These are phyloP conservation scores for Panorpa germanica DNA, from an alignment of 2,888 invertebrate genomes.

Conservation along the genomic window DNA sequence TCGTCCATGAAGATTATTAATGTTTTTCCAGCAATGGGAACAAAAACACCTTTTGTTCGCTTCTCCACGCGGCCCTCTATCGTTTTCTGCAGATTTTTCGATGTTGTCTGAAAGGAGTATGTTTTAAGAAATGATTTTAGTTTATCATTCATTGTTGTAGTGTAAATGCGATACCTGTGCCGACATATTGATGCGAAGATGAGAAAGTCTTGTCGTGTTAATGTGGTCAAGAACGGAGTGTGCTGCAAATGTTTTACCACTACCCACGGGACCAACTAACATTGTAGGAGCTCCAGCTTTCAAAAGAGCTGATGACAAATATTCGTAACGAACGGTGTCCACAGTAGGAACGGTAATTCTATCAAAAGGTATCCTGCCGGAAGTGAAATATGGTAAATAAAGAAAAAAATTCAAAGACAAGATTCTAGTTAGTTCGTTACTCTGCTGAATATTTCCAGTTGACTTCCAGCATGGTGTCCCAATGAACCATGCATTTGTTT, in stretches of 20 bases:
- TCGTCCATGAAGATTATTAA: conserved; percentile 82
- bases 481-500: conserved; percentile 46
- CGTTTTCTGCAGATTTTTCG: conserved; percentile 65
- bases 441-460: conserved; percentile 51
- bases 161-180: conserved; percentile 35
- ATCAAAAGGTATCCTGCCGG: conserved; percentile 52
- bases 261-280: conserved; percentile 71
- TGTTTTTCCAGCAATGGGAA: conserved; percentile 63
- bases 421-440: conserved; percentile 23
- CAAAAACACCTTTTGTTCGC: conserved; percentile 66
- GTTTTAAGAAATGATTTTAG: conserved; percentile 1
- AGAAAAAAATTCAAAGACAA: conserved; percentile 1
- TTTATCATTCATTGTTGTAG: too few species aligned
- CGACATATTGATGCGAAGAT: conserved; percentile 70
- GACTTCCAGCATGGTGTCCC: conserved; percentile 60
- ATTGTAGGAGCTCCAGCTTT: conserved; percentile 48
- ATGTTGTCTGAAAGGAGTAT: conserved; percentile 39
- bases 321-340: conserved; percentile 68
- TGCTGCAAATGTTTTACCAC: conserved; percentile 68
- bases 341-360: conserved; percentile 74
- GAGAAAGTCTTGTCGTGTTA: conserved; percentile 33
- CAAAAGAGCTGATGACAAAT: conserved; percentile 46
- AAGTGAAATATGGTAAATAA: conserved; percentile 7
- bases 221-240: conserved; percentile 39
- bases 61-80: conserved; percentile 78